Evolutionary conservation across 2,888 invertebrate genomes (phyloP), one percentile per base, ranked within the genome.

Genomic region (Melanchra persicariae): DNA sequence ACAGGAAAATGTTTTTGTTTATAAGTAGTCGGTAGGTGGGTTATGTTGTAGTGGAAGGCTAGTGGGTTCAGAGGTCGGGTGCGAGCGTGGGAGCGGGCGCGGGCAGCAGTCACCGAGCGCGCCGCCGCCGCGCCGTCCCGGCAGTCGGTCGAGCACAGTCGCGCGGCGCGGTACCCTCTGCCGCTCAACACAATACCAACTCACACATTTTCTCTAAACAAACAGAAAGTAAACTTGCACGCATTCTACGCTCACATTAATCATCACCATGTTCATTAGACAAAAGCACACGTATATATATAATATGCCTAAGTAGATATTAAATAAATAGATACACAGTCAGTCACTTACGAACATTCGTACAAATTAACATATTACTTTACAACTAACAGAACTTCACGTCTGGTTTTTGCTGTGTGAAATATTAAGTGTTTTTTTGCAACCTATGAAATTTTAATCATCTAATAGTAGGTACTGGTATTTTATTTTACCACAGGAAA

Each of bases 71-170:
- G 67, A 55, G 74, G 69, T 67, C 71, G 73, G 83, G 73, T 37
- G 67, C 51, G 55, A 73, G 52, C 63, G 65, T 63, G 70, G 65
- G 62, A 60, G 55, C 76, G 61, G 64, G 70, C 51, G 55, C 62
- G 69, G 49, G 55, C 26, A 67, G 43, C 30, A 61, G 63, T 19
- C 54, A 30, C 30, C 59, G 30, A 51, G 60, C 64, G 62, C 64
- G 58, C 70, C 69, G 60, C 77, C 61, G 58, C 70, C 34, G 45
- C 70, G 55, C 61, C 74, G 40, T 43, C 43, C 59, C 77, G 57
- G 30, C 81, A 82, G 84, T 77, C 81, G 84, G 82, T 86, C 79
- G 83, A 77, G 75, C 60, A 66, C 80, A 69, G 73, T 78, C 82
- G 79, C 81, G 85, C 79, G 73, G n/a, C 70, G 77, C 79, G 80